Base-by-base conservation (phyloP, 2,113 vertebrate genomes). In the Holacanthus passer region DNA sequence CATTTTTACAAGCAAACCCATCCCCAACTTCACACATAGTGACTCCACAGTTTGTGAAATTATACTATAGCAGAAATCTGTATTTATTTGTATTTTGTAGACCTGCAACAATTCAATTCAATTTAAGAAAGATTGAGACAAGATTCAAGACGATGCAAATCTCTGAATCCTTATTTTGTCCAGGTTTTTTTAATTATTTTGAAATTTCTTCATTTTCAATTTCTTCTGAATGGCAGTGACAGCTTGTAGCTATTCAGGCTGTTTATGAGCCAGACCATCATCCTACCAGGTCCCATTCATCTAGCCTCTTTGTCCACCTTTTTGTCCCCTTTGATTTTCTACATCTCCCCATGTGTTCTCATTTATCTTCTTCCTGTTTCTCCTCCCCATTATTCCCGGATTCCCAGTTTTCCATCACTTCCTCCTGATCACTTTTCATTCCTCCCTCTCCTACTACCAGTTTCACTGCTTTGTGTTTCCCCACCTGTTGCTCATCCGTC, bases 401-500 rank as follows among this genome's bases (percentile, higher is more conserved):
- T 79, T 83, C 68, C 71, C 53, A 66, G 75, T 89, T 90, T 91
- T 82, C 85, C 71, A 70, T 80, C 29, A 73, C 80, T 81, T 77
- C 76, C 72, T 76, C 56, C 56, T 74, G 80, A 69, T 82, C 81
- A 48, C 85, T 69, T 88, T 84, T 88, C 76, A 76, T 79, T 73
- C 63, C 71, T 82, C n/a, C 39, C 68, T 43, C 55, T 63, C 66
- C 37, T 35, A 13, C 66, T 52, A 37, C 19, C 41, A 55, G 47
- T 20, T 27, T 68, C 45, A 45, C 79, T 55, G 22, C 81, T 82
- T 48, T 75, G 71, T 37, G 81, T 83, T 85, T 81, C 75, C 71
- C 71, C 92, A 94, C 91, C 93, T 94, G 93, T 93, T 89, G 89
- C 87, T 85, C 69, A 53, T 90, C 89, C 50, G 73, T 89, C 88